Conservation (phyloP, 1,140 invertebrate species). For the Spodoptera frugiperda region DNA sequence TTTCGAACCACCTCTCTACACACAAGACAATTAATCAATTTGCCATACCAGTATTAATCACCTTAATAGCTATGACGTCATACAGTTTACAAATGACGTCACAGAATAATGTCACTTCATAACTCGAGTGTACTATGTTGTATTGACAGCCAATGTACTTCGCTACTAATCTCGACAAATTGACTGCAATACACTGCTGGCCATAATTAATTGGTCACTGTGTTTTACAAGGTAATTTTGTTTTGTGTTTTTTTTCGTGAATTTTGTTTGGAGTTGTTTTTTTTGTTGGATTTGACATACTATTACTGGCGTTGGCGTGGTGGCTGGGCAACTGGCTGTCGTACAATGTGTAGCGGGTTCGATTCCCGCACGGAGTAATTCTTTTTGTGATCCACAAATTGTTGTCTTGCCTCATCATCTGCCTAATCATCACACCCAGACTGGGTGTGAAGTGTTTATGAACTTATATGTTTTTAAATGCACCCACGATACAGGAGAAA, state of each 20-base stretch:
- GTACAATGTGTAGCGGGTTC: too few relatives aligned
- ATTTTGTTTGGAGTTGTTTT: neutral
- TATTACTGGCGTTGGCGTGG: too few relatives aligned
- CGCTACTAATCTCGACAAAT: constrained; percentile 45
- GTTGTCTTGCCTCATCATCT: too few relatives aligned
- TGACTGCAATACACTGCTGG: constrained; percentile 42
- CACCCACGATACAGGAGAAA: too few relatives aligned
- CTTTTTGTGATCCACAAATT: too few relatives aligned
- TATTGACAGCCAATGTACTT: constrained; percentile 43
- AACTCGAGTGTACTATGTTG: constrained; percentile 31
- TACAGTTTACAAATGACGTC: constrained; percentile 30
- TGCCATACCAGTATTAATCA: constrained; percentile 35
- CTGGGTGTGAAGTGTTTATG: too few relatives aligned
- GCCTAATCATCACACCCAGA: too few relatives aligned
- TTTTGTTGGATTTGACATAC: neutral
- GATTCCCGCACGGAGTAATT: too few relatives aligned
- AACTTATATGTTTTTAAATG: too few relatives aligned
- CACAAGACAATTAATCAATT: constrained; percentile 19
- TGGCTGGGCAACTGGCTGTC: too few relatives aligned
- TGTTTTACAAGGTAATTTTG: neutral
- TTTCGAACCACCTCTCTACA: too few relatives aligned
- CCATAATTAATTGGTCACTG: neutral
- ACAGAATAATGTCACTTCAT: constrained; percentile 20
- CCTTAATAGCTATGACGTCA: constrained; percentile 29
- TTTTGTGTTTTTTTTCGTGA: neutral